Evolutionary conservation across 2,888 invertebrate genomes (phyloP).

Genomic region (Pecten maximus): DNA sequence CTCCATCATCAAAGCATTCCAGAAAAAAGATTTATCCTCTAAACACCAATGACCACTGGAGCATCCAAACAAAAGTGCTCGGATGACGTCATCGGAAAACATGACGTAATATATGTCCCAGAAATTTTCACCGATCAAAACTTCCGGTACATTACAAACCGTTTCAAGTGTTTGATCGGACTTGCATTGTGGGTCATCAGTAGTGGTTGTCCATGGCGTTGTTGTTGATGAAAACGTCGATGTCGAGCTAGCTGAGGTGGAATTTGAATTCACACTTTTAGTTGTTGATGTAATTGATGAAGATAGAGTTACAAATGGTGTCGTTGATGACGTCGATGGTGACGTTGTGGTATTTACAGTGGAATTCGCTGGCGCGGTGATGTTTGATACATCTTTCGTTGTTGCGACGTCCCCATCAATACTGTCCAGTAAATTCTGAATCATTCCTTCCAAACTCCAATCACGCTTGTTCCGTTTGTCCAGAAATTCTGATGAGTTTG

Average conservation of each 20-base stretch:
- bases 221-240: not conserved
- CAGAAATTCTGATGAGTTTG: not conserved
- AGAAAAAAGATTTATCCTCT: conserved; percentile 58
- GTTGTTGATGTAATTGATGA: not conserved
- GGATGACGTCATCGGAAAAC: conserved; percentile 62
- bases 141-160: conserved; percentile 44
- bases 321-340: not conserved
- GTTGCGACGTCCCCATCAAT: not conserved
- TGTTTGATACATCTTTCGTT: not conserved
- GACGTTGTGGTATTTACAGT: not conserved
- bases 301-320: not conserved
- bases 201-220: not conserved
- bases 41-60: conserved; percentile 62
- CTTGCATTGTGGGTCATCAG: not conserved
- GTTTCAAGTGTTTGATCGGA: not conserved
- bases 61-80: conserved; percentile 59
- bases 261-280: not conserved
- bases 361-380: not conserved
- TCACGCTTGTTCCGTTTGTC: not conserved
- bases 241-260: not conserved
- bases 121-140: conserved; percentile 58
- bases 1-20: conserved; percentile 60
- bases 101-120: conserved; percentile 62
- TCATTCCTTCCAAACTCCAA: not conserved
- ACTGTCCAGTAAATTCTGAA: not conserved